Conservation (phyloP, 2,888 invertebrate species). For the Diogma glabrata region DNA sequence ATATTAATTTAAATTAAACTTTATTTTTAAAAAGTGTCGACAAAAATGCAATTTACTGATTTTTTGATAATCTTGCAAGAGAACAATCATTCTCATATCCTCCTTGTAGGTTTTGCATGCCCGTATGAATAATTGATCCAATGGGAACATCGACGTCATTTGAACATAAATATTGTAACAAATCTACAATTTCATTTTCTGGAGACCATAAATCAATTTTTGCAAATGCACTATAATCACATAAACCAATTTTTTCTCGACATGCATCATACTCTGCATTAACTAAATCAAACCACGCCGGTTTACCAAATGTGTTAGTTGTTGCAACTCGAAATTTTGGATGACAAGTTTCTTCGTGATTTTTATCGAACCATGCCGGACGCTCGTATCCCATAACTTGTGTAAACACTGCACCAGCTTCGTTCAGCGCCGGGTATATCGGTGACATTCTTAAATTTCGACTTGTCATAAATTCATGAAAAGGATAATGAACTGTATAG, state of each 20-base stretch:
- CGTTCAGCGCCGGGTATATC: conserved; percentile 80
- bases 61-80: conserved; percentile 72
- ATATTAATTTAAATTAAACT: not conserved
- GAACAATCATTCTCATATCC: conserved; percentile 99
- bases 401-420: conserved; percentile 88
- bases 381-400: conserved; percentile 98
- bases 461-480: conserved; percentile 76
- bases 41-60: conserved; percentile 50
- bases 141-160: conserved; percentile 92
- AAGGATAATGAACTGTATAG: conserved; percentile 71
- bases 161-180: conserved; percentile 86
- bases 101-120: conserved; percentile 90
- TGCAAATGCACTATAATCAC: conserved; percentile 95
- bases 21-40: not conserved
- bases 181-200: conserved; percentile 75
- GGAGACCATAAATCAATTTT: conserved; percentile 91
- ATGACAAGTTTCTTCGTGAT: conserved; percentile 33
- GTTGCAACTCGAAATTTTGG: conserved; percentile 50
- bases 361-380: conserved; percentile 76
- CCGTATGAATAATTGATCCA: conserved; percentile 91
- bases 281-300: conserved; percentile 84
- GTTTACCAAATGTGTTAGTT: conserved; percentile 81
- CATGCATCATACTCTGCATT: conserved; percentile 86
- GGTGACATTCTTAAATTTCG: conserved; percentile 89
- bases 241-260: conserved; percentile 80